These are phyloP conservation scores for Machimus rusticus DNA, from an alignment of 2,888 invertebrate species.

Conservation along the genomic window DNA sequence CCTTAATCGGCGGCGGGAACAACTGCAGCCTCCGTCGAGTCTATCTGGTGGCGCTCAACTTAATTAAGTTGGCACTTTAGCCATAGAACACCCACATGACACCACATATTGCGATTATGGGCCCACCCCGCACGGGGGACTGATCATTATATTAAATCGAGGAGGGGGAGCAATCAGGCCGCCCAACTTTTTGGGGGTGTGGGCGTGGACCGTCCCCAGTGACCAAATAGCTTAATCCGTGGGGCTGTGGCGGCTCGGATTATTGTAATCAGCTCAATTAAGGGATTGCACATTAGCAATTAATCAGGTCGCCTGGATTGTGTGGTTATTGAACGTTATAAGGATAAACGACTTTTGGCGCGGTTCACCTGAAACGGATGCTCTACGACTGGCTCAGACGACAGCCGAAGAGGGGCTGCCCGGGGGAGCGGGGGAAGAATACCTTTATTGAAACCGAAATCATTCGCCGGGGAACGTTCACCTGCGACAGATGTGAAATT, in stretches of 20 bases:
- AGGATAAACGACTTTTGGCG: not conserved
- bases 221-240: not conserved
- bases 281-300: not conserved
- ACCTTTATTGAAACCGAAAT: not conserved
- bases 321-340: not conserved
- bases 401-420: not conserved
- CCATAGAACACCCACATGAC: slow-evolving; percentile 8
- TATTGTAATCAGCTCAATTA: not conserved
- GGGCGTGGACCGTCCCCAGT: not conserved
- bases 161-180: not conserved
- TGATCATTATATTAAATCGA: not conserved
- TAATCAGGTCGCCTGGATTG: not conserved
- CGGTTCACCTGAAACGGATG: not conserved
- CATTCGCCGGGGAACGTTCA: not conserved
- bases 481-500: slow-evolving; percentile 4
- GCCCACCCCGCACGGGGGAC: not conserved
- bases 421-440: not conserved
- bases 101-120: slow-evolving; percentile 6
- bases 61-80: not conserved
- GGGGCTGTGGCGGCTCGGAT: not conserved
- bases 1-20: not conserved
- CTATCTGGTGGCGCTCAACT: not conserved
- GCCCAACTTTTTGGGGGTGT: not conserved
- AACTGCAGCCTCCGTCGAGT: not conserved
- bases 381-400: not conserved